Percentiles rank a stretch among this genome's conserved stretches.
These are phyloP conservation scores for Leptopilina clavipes DNA, from an alignment of 1,140 invertebrate genomes.

Conservation along the genomic window DNA sequence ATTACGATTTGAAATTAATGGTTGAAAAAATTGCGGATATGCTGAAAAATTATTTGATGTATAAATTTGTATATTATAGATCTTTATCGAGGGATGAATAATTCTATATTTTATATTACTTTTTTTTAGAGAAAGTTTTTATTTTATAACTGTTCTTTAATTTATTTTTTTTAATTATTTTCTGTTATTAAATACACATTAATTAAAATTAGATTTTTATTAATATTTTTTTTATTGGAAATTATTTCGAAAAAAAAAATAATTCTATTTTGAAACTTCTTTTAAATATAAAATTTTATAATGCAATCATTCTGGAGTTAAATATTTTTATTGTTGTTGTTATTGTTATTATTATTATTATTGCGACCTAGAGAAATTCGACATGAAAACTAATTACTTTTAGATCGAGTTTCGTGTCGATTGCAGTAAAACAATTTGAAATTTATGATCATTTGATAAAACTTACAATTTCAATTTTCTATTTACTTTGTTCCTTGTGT, in stretches of 20 bases:
- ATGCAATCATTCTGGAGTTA: neutral
- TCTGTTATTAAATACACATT: too few relatives aligned
- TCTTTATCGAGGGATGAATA: neutral
- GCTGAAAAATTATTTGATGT: too few relatives aligned
- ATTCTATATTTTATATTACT: neutral
- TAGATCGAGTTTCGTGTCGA: slow-evolving; percentile 7
- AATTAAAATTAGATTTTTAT: too few relatives aligned
- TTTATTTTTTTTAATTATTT: too few relatives aligned
- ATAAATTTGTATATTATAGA: too few relatives aligned
- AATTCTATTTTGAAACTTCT: neutral
- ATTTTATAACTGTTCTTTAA: too few relatives aligned
- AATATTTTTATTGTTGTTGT: slow-evolving; percentile 6
- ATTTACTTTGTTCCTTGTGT: neutral
- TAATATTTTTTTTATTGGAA: neutral
- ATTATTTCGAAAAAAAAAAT: neutral
- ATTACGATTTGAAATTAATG: too few relatives aligned
- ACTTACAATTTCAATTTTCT: neutral
- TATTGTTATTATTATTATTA: slow-evolving; percentile 9
- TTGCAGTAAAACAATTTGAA: neutral
- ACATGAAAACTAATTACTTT: neutral
- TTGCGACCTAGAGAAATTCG: neutral
- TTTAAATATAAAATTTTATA: neutral
- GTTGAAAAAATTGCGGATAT: too few relatives aligned
- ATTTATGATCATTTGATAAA: slow-evolving; percentile 7
- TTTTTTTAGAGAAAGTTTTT: neutral